Evolutionary conservation across 2,888 invertebrate species (phyloP), one percentile per base, ranked within the genome.

Genomic region (Melolontha melolontha): DNA sequence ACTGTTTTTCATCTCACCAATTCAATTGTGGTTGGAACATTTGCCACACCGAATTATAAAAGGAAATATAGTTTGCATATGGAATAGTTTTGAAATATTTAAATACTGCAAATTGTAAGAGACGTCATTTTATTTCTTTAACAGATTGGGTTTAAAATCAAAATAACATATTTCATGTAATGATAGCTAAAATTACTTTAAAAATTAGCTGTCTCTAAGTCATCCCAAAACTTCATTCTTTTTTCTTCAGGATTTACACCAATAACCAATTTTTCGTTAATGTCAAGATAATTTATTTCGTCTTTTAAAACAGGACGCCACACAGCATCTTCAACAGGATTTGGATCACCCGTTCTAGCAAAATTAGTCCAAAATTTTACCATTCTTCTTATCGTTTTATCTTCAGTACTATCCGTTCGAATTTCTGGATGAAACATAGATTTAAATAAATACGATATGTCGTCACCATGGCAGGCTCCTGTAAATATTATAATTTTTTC

Each of bases 291-390:
- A 49, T 71, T 57, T 12, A 72, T 52, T 41, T 73, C 68, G 6
- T 68, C 49, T 34, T 68, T 67, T 12, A 69, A 65, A 14, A 72
- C 67, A n/a, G 74, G 71, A 17, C 67, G 59, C 76, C 75, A 76
- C 8, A 27, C 44, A 7, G 70, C 47, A 11, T 74, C 14, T 71
- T 40, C 41, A 49, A 72, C 59, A 29, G 68, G 64, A 68, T 72
- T 74, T 14, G 73, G 74, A 54, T 73, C 50, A 22, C 73, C 71
- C 11, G 40, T 70, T 68, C 70, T 75, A 4, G 80, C 79, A 68
- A 80, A 80, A 69, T 79, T 79, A 1, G 77, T 73, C 80, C 80
- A 80, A 11, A 79, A 39, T 51, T 72, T 74, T n/a, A 74, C 65
- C 49, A 79, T 72, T 41, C 74, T 72, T 40, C 73, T 71, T 27